These are phyloP conservation scores for Sparus aurata DNA, from an alignment of 2,797 vertebrate species.

Conservation along the genomic window DNA sequence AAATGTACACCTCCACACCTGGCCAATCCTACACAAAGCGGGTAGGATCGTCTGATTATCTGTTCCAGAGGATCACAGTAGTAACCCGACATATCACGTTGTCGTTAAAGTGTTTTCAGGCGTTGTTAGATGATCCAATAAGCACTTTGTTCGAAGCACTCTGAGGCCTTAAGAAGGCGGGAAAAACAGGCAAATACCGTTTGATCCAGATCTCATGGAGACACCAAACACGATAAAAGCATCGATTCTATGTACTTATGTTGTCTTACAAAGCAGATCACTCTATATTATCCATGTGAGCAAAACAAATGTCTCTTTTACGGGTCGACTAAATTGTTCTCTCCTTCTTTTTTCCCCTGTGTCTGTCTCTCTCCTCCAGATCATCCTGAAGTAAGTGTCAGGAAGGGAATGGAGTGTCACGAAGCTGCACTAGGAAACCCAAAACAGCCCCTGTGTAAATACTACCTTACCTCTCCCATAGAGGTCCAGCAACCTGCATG, in stretches of 20 bases:
- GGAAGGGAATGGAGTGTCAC: slow-evolving; percentile 91
- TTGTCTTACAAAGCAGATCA: background rate
- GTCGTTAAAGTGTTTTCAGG: background rate
- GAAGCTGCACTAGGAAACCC: slow-evolving; percentile 93
- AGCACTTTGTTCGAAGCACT: slow-evolving; percentile 1
- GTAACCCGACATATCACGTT: too few relatives aligned
- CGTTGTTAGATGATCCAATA: background rate
- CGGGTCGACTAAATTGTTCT: slow-evolving; percentile 26
- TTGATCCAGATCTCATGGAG: slow-evolving; percentile 42
- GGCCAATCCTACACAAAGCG: background rate
- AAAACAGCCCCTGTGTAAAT: slow-evolving; percentile 98
- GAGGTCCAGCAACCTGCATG: slow-evolving; percentile 99
- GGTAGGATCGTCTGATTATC: too few relatives aligned
- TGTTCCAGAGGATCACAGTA: too few relatives aligned
- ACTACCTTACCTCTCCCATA: slow-evolving; percentile 94
- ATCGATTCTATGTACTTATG: background rate
- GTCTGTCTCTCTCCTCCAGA: slow-evolving; percentile 84
- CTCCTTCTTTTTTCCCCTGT: slow-evolving; percentile 2
- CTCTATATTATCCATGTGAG: background rate
- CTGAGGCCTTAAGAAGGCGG: background rate
- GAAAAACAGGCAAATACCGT: slow-evolving; percentile 15
- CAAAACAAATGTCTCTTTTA: background rate
- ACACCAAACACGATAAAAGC: background rate
- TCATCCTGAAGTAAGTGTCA: slow-evolving; percentile 97
- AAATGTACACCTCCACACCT: background rate